phyloP scores from a whole-genome alignment of 1,140 invertebrate genomes.

The Melanaphis sacchari region DNA sequence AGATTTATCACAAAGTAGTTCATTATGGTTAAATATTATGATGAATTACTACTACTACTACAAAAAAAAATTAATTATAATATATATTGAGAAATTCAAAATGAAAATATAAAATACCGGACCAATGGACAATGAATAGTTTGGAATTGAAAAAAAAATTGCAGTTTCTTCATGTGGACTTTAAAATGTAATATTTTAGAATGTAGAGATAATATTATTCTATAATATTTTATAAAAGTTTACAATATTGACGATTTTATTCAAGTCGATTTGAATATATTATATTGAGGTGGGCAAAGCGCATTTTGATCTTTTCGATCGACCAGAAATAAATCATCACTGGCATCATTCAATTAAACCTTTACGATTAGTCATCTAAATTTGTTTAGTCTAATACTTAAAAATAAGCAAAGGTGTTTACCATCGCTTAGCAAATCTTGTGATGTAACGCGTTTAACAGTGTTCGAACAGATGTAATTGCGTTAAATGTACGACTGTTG shows the following conservation, averaged over 20 bases:
- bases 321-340: neutral
- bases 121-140: neutral
- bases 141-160: neutral
- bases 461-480: neutral
- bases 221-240: neutral
- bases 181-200: neutral
- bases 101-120: neutral
- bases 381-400: neutral
- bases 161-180: neutral
- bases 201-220: neutral
- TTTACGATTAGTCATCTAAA: neutral
- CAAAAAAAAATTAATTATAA: too few relatives aligned
- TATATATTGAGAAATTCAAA: neutral
- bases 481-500: neutral
- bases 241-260: neutral
- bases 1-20: neutral
- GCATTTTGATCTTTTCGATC: neutral
- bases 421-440: neutral
- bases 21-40: neutral
- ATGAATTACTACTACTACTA: too few relatives aligned
- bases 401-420: constrained; percentile 1
- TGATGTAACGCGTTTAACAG: neutral
- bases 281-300: neutral
- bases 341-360: neutral
- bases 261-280: neutral